phyloP scores from a whole-genome alignment of 2,113 vertebrate species.

The Festucalex cinctus region DNA sequence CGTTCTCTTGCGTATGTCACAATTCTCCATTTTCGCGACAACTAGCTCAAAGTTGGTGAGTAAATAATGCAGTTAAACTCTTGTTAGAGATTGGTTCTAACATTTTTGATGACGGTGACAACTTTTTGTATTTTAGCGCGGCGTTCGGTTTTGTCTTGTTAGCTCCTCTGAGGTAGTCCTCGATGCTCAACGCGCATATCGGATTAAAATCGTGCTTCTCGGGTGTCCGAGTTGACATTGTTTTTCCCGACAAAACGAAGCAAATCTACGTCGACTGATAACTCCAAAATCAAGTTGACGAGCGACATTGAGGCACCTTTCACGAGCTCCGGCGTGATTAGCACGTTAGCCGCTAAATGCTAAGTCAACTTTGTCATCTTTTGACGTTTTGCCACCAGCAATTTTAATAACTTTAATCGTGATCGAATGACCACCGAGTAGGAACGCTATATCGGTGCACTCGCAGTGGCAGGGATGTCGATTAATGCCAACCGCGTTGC shows the following conservation, averaged over 20 bases:
- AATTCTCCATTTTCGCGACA: neutral
- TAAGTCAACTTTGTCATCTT: neutral
- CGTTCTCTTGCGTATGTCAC: conserved; percentile 42
- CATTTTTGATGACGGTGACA: neutral
- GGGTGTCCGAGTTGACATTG: neutral
- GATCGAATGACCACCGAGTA: neutral
- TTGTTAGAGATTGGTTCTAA: neutral
- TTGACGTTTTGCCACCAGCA: neutral
- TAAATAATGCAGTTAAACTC: neutral
- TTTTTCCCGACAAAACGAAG: neutral
- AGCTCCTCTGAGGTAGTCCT: neutral
- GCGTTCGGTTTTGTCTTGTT: neutral
- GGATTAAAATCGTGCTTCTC: neutral
- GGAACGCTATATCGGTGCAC: neutral
- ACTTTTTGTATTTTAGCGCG: neutral
- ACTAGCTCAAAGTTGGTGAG: neutral
- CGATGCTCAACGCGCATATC: neutral
- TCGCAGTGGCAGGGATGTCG: neutral
- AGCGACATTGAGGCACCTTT: neutral
- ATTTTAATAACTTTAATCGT: neutral
- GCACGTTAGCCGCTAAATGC: neutral
- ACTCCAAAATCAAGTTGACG: neutral
- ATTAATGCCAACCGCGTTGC: neutral
- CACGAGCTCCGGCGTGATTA: neutral
- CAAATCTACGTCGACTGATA: neutral